phyloP scores from a whole-genome alignment of 2,797 vertebrate species.

The Poecilia wingei region DNA sequence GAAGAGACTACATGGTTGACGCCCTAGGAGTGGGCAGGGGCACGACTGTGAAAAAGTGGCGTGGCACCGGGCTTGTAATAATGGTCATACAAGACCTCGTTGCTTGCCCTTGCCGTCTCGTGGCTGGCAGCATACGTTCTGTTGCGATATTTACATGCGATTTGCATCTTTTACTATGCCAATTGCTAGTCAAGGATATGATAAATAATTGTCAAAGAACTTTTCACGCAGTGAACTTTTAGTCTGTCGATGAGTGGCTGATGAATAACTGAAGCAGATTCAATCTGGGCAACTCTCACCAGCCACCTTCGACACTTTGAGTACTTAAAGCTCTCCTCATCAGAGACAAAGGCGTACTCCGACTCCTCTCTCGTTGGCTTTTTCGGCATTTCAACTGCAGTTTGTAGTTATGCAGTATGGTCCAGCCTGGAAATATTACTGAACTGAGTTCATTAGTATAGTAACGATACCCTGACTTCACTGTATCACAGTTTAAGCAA shows the following conservation, averaged over 20 bases:
- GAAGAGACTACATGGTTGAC: slow-evolving; percentile 54
- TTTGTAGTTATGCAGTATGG: slow-evolving; percentile 28
- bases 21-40: slow-evolving; percentile 80
- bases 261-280: slow-evolving; percentile 55
- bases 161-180: slow-evolving; percentile 41
- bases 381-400: slow-evolving; percentile 52
- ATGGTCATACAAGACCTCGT: slow-evolving; percentile 53
- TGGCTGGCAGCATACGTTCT: slow-evolving; percentile 7
- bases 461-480: neutral
- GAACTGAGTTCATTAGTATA: neutral
- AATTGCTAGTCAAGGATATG: slow-evolving; percentile 35
- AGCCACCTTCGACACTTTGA: slow-evolving; percentile 52
- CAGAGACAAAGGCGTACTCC: slow-evolving; percentile 43
- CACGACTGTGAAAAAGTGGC: slow-evolving; percentile 44
- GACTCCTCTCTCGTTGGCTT: slow-evolving; percentile 38
- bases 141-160: slow-evolving; percentile 41
- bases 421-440: slow-evolving; percentile 10
- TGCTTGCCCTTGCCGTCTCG: slow-evolving; percentile 47
- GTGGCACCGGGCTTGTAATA: slow-evolving; percentile 59
- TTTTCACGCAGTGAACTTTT: slow-evolving; percentile 58
- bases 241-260: slow-evolving; percentile 57
- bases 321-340: slow-evolving; percentile 61
- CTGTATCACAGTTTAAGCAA: neutral
- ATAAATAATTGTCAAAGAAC: slow-evolving; percentile 46
- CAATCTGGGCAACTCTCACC: slow-evolving; percentile 49